Base-by-base conservation (phyloP, 2,113 vertebrate species). In the Otocyon megalotis region DNA sequence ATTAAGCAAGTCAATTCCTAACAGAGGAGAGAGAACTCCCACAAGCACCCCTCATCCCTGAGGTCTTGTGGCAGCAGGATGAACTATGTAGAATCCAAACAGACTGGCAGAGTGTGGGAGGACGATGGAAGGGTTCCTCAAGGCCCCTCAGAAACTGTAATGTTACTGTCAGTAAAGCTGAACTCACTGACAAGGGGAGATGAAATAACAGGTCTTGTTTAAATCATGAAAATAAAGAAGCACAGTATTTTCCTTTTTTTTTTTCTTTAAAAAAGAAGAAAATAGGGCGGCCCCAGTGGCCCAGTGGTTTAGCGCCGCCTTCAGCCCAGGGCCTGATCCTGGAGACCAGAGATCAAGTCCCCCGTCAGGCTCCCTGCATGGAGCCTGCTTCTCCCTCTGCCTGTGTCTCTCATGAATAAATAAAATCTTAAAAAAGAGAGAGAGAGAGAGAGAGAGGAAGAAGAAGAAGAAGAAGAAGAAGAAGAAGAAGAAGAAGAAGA, bases 221-320 rank as follows among this genome's bases (percentile, higher is more conserved):
- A n/a, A 82, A n/a, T 74, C 71, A 79, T 8, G 37, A 77, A 90
- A 92, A 90, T 16, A 86, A 81, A 32, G 26, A 91, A 86, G 56
- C 54, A 11, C 24, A 37, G 11, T 54, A 89, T 58, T 28, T 62
- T 17, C 32, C 28, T 53, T 32, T 50, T 26, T 77, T 28, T 63
- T 84, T 63, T 77, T 87, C 89, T 43, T 43, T 6, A 93, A 69
- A 76, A 3, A 50, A 67, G 53, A 92, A 90, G 84, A 84, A 58
- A 90, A 90, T 43, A 43, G 43, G 43, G 43, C 4, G 6, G 43
- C 43, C 43, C 43, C 43, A 43, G 43, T 43, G 43, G 43, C 43
- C 43, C 43, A 43, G 43, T 6, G 6, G 43, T 43, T 43, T 43
- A 43, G 43, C 43, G 43, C 43, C 6, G 43, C 43, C 43, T 43